These are phyloP conservation scores for Stenoptilia bipunctidactyla DNA, from an alignment of 2,888 invertebrate species.

Conservation along the genomic window DNA sequence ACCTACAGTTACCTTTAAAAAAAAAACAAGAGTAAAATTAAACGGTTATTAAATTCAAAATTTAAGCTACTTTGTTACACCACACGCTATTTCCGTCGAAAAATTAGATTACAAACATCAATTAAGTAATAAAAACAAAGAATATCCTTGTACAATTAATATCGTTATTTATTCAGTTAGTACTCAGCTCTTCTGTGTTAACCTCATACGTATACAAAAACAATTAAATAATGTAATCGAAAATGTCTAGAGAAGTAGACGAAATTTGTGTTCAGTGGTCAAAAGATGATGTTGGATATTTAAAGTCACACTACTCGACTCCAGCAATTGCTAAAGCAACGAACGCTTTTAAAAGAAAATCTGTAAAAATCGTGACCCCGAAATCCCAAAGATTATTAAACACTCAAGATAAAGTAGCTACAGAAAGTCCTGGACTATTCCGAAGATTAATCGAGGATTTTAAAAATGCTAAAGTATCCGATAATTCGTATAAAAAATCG, in stretches of 20 bases:
- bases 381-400: slow-evolving; percentile 45
- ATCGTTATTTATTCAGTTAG: no score
- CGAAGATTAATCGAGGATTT: slow-evolving; percentile 40
- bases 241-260: slow-evolving; percentile 36
- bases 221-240: slow-evolving; percentile 6
- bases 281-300: slow-evolving; percentile 36
- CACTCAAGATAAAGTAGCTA: slow-evolving; percentile 15
- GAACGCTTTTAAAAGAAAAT: slow-evolving; percentile 41
- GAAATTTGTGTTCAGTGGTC: slow-evolving; percentile 23
- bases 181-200: no score
- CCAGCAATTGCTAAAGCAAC: slow-evolving; percentile 24
- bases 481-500: slow-evolving; percentile 33
- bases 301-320: slow-evolving; percentile 32
- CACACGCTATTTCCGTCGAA: no score
- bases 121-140: no score
- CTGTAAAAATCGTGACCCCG: slow-evolving; percentile 47
- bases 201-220: no score
- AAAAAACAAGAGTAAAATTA: no score
- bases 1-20: no score
- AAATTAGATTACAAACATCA: no score
- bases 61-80: no score
- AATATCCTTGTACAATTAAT: no score
- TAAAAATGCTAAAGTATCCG: slow-evolving; percentile 42
- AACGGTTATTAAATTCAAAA: no score
- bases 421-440: slow-evolving; percentile 29